Base-by-base conservation (phyloP, 2,797 vertebrate species). In the Iguana delicatissima region DNA sequence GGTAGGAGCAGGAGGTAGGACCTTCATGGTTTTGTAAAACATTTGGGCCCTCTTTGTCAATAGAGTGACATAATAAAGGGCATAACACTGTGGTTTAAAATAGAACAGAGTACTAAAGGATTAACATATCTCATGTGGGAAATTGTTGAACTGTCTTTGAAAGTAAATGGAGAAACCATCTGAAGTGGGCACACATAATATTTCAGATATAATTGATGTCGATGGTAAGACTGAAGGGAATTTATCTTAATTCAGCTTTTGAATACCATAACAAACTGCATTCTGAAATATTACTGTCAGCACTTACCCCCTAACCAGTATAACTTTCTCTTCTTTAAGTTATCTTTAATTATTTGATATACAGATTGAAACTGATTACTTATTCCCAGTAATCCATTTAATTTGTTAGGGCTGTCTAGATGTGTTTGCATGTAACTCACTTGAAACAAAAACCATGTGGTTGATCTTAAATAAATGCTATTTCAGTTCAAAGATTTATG, bases 381-480 rank as follows among this genome's bases (percentile, higher is more conserved):
- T 92, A 92, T 87, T 89, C 80, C 80, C 88, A 50, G 62, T 79
- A 92, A 89, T 83, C 91, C 84, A 84, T 79, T 89, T 89, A 89
- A 73, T 89, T 89, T 86, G 80, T 92, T 89, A 92, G 42, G 62
- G 69, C 20, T 69, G 32, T 87, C 64, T 89, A 81, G 82, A 82
- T 73, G 20, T 89, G 1, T 89, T 83, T 90, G 1, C 1, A 81
- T 32, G 2, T 74, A 24, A 72, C 85, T 91, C 12, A 76, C 80
- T 59, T 88, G 57, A 90, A 89, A 80, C 4, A 86, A n/a, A 42
- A 72, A 83, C 2, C 2, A 72, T 76, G 59, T 32, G 29, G 35
- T 26, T 89, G 87, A 79, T 76, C 55, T 88, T 92, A 79, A 46
- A 90, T 12, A 92, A 85, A 6, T 86, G 4, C 84, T 88, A 81